Evolutionary conservation across 2,797 vertebrate species (phyloP).

Genomic region (Nyctibius grandis): DNA sequence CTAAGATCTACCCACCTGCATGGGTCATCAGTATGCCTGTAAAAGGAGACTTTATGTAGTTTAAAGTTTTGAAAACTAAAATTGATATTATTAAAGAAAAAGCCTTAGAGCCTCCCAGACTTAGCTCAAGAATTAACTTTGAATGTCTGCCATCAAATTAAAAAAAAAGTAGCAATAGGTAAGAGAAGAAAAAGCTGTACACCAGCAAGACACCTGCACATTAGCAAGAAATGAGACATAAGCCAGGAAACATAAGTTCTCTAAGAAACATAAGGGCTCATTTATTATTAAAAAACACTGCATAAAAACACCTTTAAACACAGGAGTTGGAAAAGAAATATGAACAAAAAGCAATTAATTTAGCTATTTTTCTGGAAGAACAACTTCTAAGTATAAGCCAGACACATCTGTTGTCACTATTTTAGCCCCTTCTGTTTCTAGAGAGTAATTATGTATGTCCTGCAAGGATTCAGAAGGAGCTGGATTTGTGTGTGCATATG

Average conservation of each 20-base stretch:
- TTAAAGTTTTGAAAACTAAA: not conserved
- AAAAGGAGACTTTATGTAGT: not conserved
- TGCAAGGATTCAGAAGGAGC: constrained; percentile 9
- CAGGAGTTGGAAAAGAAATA: not conserved
- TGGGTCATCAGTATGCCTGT: constrained; percentile 12
- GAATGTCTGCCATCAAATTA: not conserved
- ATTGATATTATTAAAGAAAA: not conserved
- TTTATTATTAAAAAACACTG: constrained; percentile 16
- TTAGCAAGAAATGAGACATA: constrained; percentile 30
- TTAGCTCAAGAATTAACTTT: not conserved
- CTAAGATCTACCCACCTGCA: constrained; percentile 30
- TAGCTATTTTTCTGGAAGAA: not conserved
- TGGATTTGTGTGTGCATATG: constrained; percentile 38
- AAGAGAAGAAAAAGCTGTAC: constrained; percentile 8
- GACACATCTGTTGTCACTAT: not conserved
- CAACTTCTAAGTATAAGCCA: not conserved
- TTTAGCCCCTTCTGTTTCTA: constrained; percentile 67
- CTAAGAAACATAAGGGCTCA: constrained; percentile 70
- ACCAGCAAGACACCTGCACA: constrained; percentile 21
- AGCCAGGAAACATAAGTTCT: constrained; percentile 57
- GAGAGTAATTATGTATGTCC: constrained; percentile 23
- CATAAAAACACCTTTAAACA: not conserved
- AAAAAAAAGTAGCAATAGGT: not conserved
- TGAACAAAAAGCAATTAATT: not conserved
- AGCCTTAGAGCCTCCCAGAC: not conserved